phyloP scores from a whole-genome alignment of 2,888 invertebrate species.

The Erynnis tages region DNA sequence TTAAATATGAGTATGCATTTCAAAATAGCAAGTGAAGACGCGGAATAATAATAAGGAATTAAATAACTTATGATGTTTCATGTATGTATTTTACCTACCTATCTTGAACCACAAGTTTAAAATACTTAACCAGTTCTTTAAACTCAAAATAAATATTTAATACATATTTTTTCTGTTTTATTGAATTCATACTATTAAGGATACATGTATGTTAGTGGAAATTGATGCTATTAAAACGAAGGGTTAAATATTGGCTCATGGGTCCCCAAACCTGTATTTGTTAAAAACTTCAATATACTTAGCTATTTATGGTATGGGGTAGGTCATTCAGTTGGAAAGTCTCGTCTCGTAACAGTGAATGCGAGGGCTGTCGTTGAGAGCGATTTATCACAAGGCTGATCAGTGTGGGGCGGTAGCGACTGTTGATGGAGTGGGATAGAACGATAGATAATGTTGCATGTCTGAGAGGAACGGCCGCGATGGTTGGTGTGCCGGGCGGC shows the following conservation, averaged over 20 bases:
- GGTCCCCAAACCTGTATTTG: conserved; percentile 36
- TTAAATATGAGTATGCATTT: too few relatives aligned
- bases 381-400: conserved; percentile 67
- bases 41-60: too few relatives aligned
- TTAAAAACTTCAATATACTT: conserved; percentile 60
- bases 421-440: conserved; percentile 45
- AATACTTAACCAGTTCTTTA: too few relatives aligned
- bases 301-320: conserved; percentile 43
- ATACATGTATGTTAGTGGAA: too few relatives aligned
- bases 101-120: too few relatives aligned
- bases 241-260: not conserved
- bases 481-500: conserved; percentile 53
- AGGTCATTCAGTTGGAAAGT: conserved; percentile 58
- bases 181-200: too few relatives aligned
- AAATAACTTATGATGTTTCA: too few relatives aligned
- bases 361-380: conserved; percentile 60
- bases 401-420: conserved; percentile 53
- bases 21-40: too few relatives aligned
- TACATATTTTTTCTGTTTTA: too few relatives aligned
- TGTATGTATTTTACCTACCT: too few relatives aligned
- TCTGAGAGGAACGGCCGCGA: conserved; percentile 47
- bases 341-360: conserved; percentile 55
- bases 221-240: too few relatives aligned
- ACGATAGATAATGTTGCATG: conserved; percentile 36
- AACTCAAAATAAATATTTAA: too few relatives aligned